Evolutionary conservation across 2,113 vertebrate genomes (phyloP).

Genomic region (chimpanzee (Pan troglodytes)): NHGRI_mPanTro3-v2.1_pri NC_072404.2:84090501-84091000

Average conservation of each 20-base stretch:
- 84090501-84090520: neutral
- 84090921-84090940: too few relatives aligned
- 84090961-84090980: too few relatives aligned
- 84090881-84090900: too few relatives aligned
- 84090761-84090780: too few relatives aligned
- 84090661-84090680: neutral
- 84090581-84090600: neutral
- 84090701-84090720: neutral
- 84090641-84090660: neutral
- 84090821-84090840: too few relatives aligned
- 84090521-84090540: neutral
- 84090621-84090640: fast-evolving
- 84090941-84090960: too few relatives aligned
- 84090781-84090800: neutral
- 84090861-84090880: too few relatives aligned
- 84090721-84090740: neutral
- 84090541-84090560: neutral
- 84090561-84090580: neutral
- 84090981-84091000: too few relatives aligned
- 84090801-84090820: neutral
- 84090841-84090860: too few relatives aligned
- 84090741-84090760: neutral
- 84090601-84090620: neutral
- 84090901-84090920: too few relatives aligned
- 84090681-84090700: neutral